Evolutionary conservation across 2,888 invertebrate genomes (phyloP).

Genomic region (Allolobophora icterica): DNA sequence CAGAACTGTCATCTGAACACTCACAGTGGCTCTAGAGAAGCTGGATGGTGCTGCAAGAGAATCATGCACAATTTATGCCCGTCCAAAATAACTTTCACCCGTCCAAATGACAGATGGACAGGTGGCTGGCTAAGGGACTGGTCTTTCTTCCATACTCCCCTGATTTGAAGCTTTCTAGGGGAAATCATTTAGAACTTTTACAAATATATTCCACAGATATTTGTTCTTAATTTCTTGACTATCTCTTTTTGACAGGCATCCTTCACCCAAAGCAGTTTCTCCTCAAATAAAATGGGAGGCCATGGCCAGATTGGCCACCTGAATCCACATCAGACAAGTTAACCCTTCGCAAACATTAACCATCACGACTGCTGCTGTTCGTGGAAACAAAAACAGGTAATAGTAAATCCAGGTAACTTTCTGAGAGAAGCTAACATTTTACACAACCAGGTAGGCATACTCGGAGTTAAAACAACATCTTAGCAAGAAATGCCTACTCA

Average conservation of each 20-base stretch:
- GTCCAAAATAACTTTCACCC: no score
- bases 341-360: constrained; percentile 5
- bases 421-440: not conserved
- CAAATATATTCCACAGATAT: not conserved
- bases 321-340: no score
- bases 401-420: not conserved
- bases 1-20: no score
- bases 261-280: not conserved
- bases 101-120: no score
- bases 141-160: not conserved
- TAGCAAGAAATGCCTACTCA: not conserved
- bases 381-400: not conserved
- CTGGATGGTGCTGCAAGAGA: no score
- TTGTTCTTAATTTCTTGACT: not conserved
- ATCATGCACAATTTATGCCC: no score
- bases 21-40: no score
- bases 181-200: not conserved
- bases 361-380: not conserved
- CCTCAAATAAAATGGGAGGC: not conserved
- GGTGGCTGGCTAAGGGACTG: no score
- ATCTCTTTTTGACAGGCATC: not conserved
- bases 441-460: not conserved
- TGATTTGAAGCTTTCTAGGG: not conserved
- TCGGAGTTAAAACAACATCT: not conserved
- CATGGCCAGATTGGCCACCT: not conserved